Evolutionary conservation across 1,140 invertebrate species (phyloP).

Genomic region (Asbolus verrucosus): DNA sequence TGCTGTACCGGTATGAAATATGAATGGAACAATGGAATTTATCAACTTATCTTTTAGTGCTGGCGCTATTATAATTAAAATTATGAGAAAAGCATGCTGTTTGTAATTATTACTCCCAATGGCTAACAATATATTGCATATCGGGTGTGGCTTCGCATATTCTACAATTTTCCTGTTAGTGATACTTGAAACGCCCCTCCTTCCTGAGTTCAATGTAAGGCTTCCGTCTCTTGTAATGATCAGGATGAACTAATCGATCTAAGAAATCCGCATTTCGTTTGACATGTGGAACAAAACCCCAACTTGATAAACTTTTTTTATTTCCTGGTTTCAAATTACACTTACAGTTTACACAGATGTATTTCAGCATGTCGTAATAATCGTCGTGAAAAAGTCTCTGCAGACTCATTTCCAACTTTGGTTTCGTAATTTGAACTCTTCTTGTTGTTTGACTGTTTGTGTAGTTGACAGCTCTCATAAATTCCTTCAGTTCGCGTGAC

Average conservation of each 20-base stretch:
- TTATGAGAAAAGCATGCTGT: not conserved
- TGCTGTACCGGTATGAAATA: not conserved
- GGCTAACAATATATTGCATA: not conserved
- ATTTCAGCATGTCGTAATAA: no score
- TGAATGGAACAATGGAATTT: not conserved
- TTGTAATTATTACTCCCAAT: conserved; percentile 13
- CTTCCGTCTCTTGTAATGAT: conserved; percentile 18
- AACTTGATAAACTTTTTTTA: no score
- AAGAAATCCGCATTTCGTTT: not conserved
- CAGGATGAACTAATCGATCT: not conserved
- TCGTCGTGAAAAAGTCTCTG: no score
- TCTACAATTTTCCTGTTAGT: conserved; percentile 16
- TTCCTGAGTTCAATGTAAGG: conserved; percentile 13
- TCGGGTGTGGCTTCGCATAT: conserved; percentile 20
- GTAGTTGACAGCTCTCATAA: conserved; percentile 5
- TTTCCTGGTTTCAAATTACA: no score
- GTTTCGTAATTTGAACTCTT: not conserved
- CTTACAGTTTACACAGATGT: no score
- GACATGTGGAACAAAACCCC: no score
- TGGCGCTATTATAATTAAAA: conserved; percentile 4
- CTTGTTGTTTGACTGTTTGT: not conserved
- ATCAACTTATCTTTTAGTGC: conserved; percentile 13
- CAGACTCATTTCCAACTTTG: not conserved
- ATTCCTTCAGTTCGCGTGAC: conserved; percentile 22
- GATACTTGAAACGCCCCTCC: conserved; percentile 1